phyloP scores from a whole-genome alignment of 2,797 vertebrate species.

The Kryptolebias ocellatus region DNA sequence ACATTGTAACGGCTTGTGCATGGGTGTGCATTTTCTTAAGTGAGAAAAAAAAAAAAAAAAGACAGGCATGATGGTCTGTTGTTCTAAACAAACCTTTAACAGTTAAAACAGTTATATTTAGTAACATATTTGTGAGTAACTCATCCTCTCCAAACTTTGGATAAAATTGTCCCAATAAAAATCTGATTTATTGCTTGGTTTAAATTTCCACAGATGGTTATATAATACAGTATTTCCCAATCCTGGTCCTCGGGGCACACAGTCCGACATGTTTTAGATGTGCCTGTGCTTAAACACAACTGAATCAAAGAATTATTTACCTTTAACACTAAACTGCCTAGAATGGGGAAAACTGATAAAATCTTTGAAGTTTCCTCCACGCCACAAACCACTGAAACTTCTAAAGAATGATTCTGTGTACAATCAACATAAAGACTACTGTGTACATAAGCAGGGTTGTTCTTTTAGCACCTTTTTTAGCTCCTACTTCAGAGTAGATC shows the following conservation, averaged over 20 bases:
- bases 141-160: neutral
- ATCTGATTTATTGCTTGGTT: neutral
- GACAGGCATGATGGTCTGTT: constrained; percentile 4
- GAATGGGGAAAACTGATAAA: no score
- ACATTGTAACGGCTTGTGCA: constrained; percentile 40
- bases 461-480: no score
- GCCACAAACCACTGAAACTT: no score
- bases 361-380: no score
- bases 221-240: neutral
- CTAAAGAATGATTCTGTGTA: no score
- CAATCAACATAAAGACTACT: no score
- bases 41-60: constrained; percentile 19
- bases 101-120: neutral
- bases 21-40: neutral
- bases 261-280: neutral
- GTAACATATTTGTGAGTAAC: neutral
- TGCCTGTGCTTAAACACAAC: neutral
- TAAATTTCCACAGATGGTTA: neutral
- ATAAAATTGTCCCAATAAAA: neutral
- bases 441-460: no score
- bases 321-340: neutral
- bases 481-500: no score
- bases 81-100: neutral
- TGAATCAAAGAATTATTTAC: neutral
- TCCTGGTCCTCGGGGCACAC: neutral